phyloP scores from a whole-genome alignment of 1,140 invertebrate species.

The Hypsibius dujardini region DNA sequence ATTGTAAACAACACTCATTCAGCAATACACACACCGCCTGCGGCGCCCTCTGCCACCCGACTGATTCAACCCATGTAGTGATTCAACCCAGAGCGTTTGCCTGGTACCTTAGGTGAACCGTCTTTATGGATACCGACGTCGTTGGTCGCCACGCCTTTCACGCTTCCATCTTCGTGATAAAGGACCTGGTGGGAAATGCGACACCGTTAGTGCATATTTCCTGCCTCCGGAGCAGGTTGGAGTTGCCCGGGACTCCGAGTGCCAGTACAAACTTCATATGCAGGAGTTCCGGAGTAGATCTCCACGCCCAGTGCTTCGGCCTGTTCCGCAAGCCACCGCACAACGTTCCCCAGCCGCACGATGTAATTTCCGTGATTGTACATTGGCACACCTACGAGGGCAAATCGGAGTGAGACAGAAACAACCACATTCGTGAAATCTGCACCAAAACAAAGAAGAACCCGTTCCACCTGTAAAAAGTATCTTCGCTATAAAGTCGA shows the following conservation, averaged over 20 bases:
- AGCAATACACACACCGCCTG: no score
- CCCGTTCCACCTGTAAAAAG: slow-evolving; percentile 7
- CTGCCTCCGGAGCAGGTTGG: not conserved
- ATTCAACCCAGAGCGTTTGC: no score
- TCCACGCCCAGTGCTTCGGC: slow-evolving; percentile 93
- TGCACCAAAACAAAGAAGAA: slow-evolving; percentile 18
- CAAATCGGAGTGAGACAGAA: slow-evolving; percentile 82
- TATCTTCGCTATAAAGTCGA: slow-evolving; percentile 1
- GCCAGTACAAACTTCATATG: slow-evolving; percentile 46
- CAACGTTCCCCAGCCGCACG: slow-evolving; percentile 82
- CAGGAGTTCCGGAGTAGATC: slow-evolving; percentile 86
- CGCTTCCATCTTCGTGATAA: slow-evolving; percentile 75
- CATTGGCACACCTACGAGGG: slow-evolving; percentile 63
- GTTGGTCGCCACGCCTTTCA: slow-evolving; percentile 91
- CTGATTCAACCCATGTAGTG: no score
- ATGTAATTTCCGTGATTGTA: slow-evolving; percentile 97
- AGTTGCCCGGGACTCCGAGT: slow-evolving; percentile 15
- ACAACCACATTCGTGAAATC: no score
- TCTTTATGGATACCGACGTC: slow-evolving; percentile 97
- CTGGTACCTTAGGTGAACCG: slow-evolving; percentile 72
- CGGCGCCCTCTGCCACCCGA: no score
- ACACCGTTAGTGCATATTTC: slow-evolving; percentile 3
- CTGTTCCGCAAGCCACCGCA: slow-evolving; percentile 85
- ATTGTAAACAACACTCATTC: no score
- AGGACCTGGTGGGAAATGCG: slow-evolving; percentile 41